Evolutionary conservation across 1,140 invertebrate species (phyloP).

Genomic region (Trichomalopsis sarcophagae): DNA sequence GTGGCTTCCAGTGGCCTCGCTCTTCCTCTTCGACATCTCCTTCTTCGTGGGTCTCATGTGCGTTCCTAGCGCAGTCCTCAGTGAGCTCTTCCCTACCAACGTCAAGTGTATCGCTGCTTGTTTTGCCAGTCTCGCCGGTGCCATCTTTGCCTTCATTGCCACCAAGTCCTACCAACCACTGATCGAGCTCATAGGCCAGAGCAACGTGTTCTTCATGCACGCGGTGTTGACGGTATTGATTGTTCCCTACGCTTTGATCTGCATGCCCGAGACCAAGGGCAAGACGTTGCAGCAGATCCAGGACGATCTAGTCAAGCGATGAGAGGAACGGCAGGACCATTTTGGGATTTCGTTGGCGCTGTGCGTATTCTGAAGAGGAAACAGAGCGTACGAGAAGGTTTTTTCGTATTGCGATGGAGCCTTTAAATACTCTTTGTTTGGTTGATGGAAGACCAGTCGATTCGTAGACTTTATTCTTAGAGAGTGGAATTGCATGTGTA

Average conservation of each 20-base stretch:
- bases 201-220: conserved; percentile 55
- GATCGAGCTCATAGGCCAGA: conserved; percentile 74
- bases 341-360: too few species aligned
- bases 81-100: conserved; percentile 83
- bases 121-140: conserved; percentile 82
- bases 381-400: too few species aligned
- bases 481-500: neutral
- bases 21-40: conserved; percentile 53
- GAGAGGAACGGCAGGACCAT: neutral
- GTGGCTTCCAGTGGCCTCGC: conserved; percentile 53
- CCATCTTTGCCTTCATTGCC: conserved; percentile 82
- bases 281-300: conserved; percentile 78
- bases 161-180: conserved; percentile 83
- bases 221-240: conserved; percentile 74
- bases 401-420: too few species aligned
- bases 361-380: too few species aligned
- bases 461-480: neutral
- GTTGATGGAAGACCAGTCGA: too few species aligned
- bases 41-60: conserved; percentile 79
- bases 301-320: conserved; percentile 29
- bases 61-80: conserved; percentile 82
- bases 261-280: conserved; percentile 88
- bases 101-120: conserved; percentile 81
- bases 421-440: neutral
- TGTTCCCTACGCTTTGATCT: conserved; percentile 78